Evolutionary conservation across 2,888 invertebrate species (phyloP), one percentile per base, ranked within the genome.

Genomic region (Magallana nippona): DNA sequence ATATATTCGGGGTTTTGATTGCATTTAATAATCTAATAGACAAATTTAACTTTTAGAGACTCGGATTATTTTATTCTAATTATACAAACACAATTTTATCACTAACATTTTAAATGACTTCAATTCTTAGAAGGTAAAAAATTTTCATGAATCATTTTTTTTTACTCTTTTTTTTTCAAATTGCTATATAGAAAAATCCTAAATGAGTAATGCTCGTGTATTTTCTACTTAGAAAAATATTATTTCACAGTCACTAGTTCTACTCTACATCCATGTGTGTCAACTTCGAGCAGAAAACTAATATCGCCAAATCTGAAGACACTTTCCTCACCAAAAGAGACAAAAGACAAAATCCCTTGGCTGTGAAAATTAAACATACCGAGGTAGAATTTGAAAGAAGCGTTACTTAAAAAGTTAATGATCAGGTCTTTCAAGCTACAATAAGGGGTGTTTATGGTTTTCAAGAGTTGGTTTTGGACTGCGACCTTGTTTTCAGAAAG

Each of bases 331-430:
- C 22, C 27, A 22, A 27, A 22, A 11, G 27, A 11, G 22, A 71
- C 71, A 32, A 32, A 13, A 71, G 71, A 27, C 22, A 22, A 27
- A 71, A 71, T 27, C 27, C 71, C 63, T 32, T 32, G 27, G 5
- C 27, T 11, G 15, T 22, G 13, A 27, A 71, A 71, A 71, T 71
- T 71, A 32, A 71, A 71, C 22, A 22, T 22, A 15, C 27, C 22
- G 2, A 71, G 71, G 19, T 71, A 32, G 27, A 63, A 27, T 27
- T 63, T 63, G 2, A 22, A 71, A 71, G 22, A 32, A 27, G 15
- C 27, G 22, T 22, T 71, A 32, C 71, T 71, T 71, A 71, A 71
- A 71, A 27, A 71, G 71, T 71, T 71, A 71, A 27, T 71, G 71
- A 32, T 71, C 22, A 71, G 27, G 32, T 19, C n/a, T 19, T 60